Evolutionary conservation across 1,140 invertebrate genomes (phyloP).

Genomic region (Leptinotarsa undecemlineata): DNA sequence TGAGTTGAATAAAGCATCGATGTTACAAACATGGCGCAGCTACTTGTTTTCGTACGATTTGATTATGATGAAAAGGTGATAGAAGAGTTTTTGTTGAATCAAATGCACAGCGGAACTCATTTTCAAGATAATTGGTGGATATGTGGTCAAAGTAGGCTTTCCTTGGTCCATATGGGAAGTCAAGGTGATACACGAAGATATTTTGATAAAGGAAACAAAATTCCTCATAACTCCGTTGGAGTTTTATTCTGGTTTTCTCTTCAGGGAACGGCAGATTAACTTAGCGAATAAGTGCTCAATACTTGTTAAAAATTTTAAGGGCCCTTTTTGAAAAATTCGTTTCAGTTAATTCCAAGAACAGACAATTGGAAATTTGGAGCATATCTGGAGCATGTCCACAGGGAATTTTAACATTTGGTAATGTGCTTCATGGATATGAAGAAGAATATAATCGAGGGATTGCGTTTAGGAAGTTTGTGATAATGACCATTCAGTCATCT

Average conservation of each 20-base stretch:
- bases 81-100: too few species aligned
- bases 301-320: slow-evolving; percentile 59
- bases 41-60: too few species aligned
- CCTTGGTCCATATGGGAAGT: slow-evolving; percentile 54
- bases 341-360: slow-evolving; percentile 56
- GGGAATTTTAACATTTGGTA: slow-evolving; percentile 48
- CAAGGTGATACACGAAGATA: slow-evolving; percentile 70
- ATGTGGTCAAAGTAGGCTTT: too few species aligned
- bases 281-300: slow-evolving; percentile 63
- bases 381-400: slow-evolving; percentile 57
- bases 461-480: too few species aligned
- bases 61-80: too few species aligned
- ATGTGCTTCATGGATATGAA: slow-evolving; percentile 1
- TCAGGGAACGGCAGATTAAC: slow-evolving; percentile 64
- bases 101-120: too few species aligned
- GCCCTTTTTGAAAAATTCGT: slow-evolving; percentile 62
- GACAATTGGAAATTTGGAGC: slow-evolving; percentile 52
- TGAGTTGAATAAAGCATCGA: too few species aligned
- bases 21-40: too few species aligned
- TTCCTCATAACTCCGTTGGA: slow-evolving; percentile 76
- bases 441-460: not conserved
- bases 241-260: slow-evolving; percentile 64
- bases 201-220: slow-evolving; percentile 70
- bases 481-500: too few species aligned
- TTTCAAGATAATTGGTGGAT: too few species aligned